Percentiles rank a stretch among this genome's conserved stretches.
These are phyloP conservation scores for Hirtodrosophila trivittata DNA, from an alignment of 2,888 invertebrate genomes.

Conservation along the genomic window DNA sequence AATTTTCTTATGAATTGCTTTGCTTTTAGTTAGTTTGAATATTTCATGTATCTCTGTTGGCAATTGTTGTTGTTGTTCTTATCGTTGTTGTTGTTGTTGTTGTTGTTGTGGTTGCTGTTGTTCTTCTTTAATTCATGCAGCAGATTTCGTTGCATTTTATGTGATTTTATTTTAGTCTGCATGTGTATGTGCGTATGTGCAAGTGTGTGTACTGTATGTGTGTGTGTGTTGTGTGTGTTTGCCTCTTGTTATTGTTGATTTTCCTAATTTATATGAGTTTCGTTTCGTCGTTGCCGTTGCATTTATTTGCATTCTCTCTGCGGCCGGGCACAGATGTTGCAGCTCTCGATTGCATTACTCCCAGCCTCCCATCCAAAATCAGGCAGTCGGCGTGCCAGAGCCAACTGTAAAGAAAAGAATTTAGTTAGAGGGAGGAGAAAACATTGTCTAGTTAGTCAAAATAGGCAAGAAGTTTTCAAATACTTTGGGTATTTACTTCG, in stretches of 20 bases:
- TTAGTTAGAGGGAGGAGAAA: slow-evolving; percentile 2
- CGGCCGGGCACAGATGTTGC: slow-evolving; percentile 44
- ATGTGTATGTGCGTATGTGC: slow-evolving; percentile 17
- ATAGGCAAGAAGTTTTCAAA: neutral
- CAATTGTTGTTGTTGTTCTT: slow-evolving; percentile 42
- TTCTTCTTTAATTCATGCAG: slow-evolving; percentile 53
- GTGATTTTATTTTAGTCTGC: slow-evolving; percentile 55
- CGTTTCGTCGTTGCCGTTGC: slow-evolving; percentile 42
- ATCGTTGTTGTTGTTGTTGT: slow-evolving; percentile 15
- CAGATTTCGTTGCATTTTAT: slow-evolving; percentile 67
- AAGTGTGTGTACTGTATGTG: slow-evolving; percentile 10
- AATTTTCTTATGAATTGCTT: slow-evolving; percentile 57
- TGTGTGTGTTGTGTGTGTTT: slow-evolving; percentile 7
- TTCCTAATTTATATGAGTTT: slow-evolving; percentile 55
- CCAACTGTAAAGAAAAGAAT: slow-evolving; percentile 29
- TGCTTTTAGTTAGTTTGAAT: slow-evolving; percentile 65
- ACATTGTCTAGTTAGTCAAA: slow-evolving; percentile 13
- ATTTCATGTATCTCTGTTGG: slow-evolving; percentile 55
- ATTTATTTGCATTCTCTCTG: slow-evolving; percentile 60
- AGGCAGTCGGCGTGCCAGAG: slow-evolving; percentile 22
- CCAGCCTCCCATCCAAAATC: too few relatives aligned
- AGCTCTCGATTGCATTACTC: slow-evolving; percentile 44
- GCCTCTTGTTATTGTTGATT: slow-evolving; percentile 46
- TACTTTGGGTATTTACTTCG: too few relatives aligned
- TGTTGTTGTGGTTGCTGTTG: slow-evolving; percentile 9